Evolutionary conservation across 2,113 vertebrate species (phyloP), one percentile per base, ranked within the genome.

Genomic region (Parus major): DNA sequence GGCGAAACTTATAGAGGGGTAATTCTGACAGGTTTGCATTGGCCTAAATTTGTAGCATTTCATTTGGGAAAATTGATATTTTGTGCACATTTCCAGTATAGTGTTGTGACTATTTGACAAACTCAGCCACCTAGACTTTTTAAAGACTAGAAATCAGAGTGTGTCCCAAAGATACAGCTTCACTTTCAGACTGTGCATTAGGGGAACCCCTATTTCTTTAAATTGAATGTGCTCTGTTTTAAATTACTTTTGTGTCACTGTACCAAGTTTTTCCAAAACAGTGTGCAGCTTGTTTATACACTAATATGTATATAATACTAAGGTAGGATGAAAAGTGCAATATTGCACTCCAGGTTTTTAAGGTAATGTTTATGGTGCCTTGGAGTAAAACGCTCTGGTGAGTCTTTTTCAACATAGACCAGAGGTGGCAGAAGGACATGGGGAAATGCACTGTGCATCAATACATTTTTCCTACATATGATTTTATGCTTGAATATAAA

Each of bases 21-120:
- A 94, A 91, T 92, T 96, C 94, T 95, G 94, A 94, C 88, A 93
- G 90, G 94, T 97, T 97, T 97, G 96, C 90, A 56, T 94, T 97
- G 57, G 68, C 84, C 87, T 95, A 86, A 96, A 97, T 97, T 95
- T 95, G 88, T 94, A 85, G 36, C 47, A 78, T 97, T 97, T 97
- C 36, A 57, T 97, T 93, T 78, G 66, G 39, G 47, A 93, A 88
- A 96, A 88, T 46, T 16, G 61, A 25, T 47, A 24, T 78, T 86
- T 90, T 95, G 35, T 94, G 95, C 91, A 76, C 22, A 79, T 78
- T 93, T 94, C 52, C 73, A 88, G 31, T 93, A 65, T 68, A 86
- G 70, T 95, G 49, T 55, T 87, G 72, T 95, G 72, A 89, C 39
- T 91, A 16, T 95, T 90, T 89, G 79, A 86, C 69, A 76, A 73